phyloP scores from a whole-genome alignment of 2,797 vertebrate genomes.

The Pipistrellus kuhlii region DNA sequence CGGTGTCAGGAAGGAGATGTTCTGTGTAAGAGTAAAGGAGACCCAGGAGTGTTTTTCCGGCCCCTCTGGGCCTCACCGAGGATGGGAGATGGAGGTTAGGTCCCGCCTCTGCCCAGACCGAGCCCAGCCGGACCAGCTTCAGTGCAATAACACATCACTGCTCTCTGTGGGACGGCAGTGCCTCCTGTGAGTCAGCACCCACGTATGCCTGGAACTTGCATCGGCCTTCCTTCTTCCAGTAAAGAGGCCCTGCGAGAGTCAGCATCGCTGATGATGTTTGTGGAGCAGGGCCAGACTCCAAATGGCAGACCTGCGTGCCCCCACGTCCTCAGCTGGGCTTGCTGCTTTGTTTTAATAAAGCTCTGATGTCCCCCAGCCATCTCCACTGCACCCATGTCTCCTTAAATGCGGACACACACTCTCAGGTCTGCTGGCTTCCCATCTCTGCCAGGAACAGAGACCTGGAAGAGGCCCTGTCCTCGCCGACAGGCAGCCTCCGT shows the following conservation, averaged over 20 bases:
- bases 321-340: background rate
- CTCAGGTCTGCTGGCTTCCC: background rate
- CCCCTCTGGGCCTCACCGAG: background rate
- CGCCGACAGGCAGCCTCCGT: background rate
- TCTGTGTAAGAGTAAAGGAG: background rate
- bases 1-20: no score
- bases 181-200: background rate
- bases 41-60: background rate
- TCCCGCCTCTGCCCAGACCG: background rate
- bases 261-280: background rate
- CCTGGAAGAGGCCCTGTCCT: background rate
- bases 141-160: background rate
- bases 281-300: background rate
- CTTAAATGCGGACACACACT: background rate
- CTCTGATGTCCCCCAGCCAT: background rate
- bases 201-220: rapidly evolving
- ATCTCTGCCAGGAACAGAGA: background rate
- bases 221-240: background rate
- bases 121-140: background rate
- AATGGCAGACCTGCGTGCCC: background rate
- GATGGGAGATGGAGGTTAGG: background rate
- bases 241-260: background rate
- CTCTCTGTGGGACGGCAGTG: background rate
- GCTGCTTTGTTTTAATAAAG: background rate
- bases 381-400: background rate